A percentile compares a stretch with the other conserved stretches of the same genome.
Conservation (phyloP, 2,888 invertebrate genomes). For the Tiliacea citrago region DNA sequence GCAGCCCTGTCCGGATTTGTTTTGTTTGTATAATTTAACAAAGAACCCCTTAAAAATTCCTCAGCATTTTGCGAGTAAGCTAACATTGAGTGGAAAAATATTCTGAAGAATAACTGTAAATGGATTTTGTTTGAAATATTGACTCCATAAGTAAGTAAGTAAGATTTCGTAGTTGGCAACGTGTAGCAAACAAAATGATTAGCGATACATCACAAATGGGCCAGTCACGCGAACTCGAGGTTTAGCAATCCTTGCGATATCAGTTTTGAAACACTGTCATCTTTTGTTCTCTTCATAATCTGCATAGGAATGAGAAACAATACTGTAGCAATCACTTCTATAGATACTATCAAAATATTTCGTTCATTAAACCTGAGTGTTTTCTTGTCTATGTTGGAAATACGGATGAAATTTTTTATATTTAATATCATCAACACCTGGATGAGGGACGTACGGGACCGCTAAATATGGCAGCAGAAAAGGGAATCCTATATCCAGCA, state of each 20-base stretch:
- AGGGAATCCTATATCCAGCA: neutral
- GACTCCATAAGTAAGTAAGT: slow-evolving; percentile 50
- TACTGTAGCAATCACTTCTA: slow-evolving; percentile 27
- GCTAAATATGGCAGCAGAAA: neutral
- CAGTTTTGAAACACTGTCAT: slow-evolving; percentile 64
- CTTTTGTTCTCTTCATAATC: slow-evolving; percentile 64
- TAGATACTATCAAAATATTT: slow-evolving; percentile 16
- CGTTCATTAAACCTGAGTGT: neutral
- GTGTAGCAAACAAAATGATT: slow-evolving; percentile 81
- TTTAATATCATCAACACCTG: neutral
- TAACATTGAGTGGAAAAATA: slow-evolving; percentile 42
- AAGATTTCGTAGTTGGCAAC: slow-evolving; percentile 56
- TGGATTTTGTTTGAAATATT: slow-evolving; percentile 48
- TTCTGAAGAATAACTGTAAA: slow-evolving; percentile 39
- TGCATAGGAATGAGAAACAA: slow-evolving; percentile 42
- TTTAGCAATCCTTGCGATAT: slow-evolving; percentile 72
- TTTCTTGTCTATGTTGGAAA: neutral
- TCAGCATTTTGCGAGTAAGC: slow-evolving; percentile 38
- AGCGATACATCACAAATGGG: slow-evolving; percentile 77
- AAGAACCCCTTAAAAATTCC: slow-evolving; percentile 4
- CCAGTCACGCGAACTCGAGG: slow-evolving; percentile 77
- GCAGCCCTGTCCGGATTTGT: neutral
- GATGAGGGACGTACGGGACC: too few species aligned
- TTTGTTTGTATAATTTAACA: slow-evolving; percentile 15
- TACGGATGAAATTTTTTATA: neutral